These are phyloP conservation scores for Aporrectodea caliginosa DNA, from an alignment of 1,140 invertebrate species.

Conservation along the genomic window DNA sequence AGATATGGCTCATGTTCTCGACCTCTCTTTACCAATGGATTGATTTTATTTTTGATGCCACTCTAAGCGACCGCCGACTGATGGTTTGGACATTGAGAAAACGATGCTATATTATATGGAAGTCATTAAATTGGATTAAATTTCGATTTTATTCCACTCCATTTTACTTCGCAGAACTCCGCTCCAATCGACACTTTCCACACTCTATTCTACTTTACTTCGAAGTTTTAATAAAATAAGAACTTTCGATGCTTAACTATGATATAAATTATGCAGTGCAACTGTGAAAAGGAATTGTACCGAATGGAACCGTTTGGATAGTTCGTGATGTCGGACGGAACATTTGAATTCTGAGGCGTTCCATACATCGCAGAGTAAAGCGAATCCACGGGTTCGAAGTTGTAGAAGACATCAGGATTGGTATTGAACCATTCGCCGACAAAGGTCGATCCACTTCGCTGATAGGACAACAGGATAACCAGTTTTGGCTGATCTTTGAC, in stretches of 20 bases:
- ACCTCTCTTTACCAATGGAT: no score
- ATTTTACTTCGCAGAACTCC: no score
- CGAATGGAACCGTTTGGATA: background rate
- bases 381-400: slow-evolving; percentile 39
- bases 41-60: no score
- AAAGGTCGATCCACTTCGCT: slow-evolving; percentile 40
- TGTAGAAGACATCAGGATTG: slow-evolving; percentile 37
- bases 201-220: no score
- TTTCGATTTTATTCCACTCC: no score
- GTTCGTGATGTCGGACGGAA: slow-evolving; percentile 6
- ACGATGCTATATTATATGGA: no score
- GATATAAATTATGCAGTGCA: background rate
- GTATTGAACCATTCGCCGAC: slow-evolving; percentile 38
- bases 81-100: no score
- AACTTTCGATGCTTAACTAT: background rate
- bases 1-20: no score
- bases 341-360: background rate
- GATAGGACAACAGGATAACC: slow-evolving; percentile 40
- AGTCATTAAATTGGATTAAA: no score
- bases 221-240: background rate
- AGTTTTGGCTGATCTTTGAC: background rate
- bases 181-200: no score
- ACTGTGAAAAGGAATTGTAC: background rate
- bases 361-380: slow-evolving; percentile 11
- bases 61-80: no score